These are phyloP conservation scores for Nasua narica DNA, from an alignment of 2,797 vertebrate genomes.

Conservation along the genomic window DNA sequence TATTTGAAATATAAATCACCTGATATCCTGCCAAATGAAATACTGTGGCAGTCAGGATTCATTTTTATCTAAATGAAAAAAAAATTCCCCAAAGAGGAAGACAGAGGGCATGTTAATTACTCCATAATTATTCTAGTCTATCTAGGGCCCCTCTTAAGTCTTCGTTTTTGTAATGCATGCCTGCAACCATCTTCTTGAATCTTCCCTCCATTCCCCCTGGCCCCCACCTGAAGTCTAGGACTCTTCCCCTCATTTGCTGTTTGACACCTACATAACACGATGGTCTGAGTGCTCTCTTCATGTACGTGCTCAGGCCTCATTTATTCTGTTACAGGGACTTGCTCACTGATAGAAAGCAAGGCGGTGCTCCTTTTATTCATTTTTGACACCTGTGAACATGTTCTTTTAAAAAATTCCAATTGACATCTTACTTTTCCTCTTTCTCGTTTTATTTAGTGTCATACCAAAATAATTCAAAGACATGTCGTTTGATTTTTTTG, in stretches of 20 bases:
- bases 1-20: conserved; percentile 73
- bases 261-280: conserved; percentile 50
- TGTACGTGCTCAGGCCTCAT: neutral
- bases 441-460: conserved; percentile 54
- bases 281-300: conserved; percentile 31
- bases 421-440: conserved; percentile 45
- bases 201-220: conserved; percentile 45
- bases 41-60: conserved; percentile 72
- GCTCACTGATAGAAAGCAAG: neutral
- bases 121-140: conserved; percentile 77
- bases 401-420: conserved; percentile 68
- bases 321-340: neutral
- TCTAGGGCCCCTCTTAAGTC: conserved; percentile 71
- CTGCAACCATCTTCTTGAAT: conserved; percentile 79
- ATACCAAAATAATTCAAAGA: conserved; percentile 55
- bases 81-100: conserved; percentile 59
- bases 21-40: conserved; percentile 70
- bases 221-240: conserved; percentile 30
- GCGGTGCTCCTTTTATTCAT: neutral
- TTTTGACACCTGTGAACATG: conserved; percentile 62
- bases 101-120: conserved; percentile 78
- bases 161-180: conserved; percentile 54
- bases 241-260: conserved; percentile 72
- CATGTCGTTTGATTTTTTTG: neutral
- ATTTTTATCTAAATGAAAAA: conserved; percentile 73